Percentiles rank a stretch among this genome's conserved stretches.
Evolutionary conservation across 2,888 invertebrate genomes (phyloP).

Genomic region (Hipparchia sbordonii): DNA sequence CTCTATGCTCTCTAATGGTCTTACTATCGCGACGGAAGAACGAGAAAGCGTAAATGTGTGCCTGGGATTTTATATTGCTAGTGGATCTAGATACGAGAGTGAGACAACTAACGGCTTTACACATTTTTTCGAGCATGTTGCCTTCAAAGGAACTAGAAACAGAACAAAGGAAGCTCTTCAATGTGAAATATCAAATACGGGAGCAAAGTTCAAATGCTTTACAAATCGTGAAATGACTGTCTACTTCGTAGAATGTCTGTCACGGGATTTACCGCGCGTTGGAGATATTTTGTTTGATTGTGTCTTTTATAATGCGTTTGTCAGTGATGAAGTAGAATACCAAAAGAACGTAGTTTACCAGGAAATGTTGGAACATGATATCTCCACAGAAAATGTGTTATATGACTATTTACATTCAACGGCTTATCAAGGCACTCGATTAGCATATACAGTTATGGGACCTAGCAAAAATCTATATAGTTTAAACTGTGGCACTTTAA

Average conservation of each 20-base stretch:
- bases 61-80: constrained; percentile 62
- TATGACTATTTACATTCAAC: constrained; percentile 70
- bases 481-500: constrained; percentile 86
- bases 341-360: constrained; percentile 61
- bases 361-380: constrained; percentile 67
- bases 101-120: constrained; percentile 60
- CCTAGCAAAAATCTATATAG: constrained; percentile 85
- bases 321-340: constrained; percentile 53
- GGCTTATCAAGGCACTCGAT: constrained; percentile 74
- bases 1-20: constrained; percentile 90
- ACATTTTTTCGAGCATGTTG: constrained; percentile 74
- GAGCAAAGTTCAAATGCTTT: constrained; percentile 97
- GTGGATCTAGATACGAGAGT: constrained; percentile 65
- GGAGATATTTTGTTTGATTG: constrained; percentile 97
- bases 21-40: constrained; percentile 96
- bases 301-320: constrained; percentile 89
- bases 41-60: constrained; percentile 86
- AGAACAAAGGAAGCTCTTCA: constrained; percentile 93
- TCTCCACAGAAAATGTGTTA: constrained; percentile 51
- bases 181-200: constrained; percentile 95
- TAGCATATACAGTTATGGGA: constrained; percentile 78
- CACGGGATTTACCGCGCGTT: constrained; percentile 92
- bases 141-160: constrained; percentile 85
- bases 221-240: constrained; percentile 98
- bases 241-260: constrained; percentile 96